Base-by-base conservation (phyloP, 2,113 vertebrate species). In the Cynopterus brachyotis region DNA sequence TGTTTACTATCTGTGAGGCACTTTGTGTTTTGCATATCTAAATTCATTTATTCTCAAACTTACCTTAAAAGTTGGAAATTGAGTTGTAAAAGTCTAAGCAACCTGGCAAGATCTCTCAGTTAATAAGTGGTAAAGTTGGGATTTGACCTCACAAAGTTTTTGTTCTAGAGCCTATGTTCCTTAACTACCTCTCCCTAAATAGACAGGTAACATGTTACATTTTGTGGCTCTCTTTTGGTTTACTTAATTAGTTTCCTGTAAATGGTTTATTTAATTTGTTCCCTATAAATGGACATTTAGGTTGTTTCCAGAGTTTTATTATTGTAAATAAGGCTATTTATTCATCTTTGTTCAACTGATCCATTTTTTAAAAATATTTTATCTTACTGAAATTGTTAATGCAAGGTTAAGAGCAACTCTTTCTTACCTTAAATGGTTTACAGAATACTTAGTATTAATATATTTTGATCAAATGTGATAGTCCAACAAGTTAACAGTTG, bases 401-500 rank as follows among this genome's bases (percentile, higher is more conserved):
- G 11, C 4, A 87, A 92, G 80, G 50, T 78, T 24, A 93, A 53
- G 57, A 96, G 72, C 87, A 83, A 10, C 72, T 94, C 6, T 73
- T 84, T 91, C 86, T 95, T 90, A 90, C 26, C 70, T 73, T 92
- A 89, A 72, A 37, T 95, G 47, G 4, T 60, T 94, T 95, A 83
- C 17, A 85, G 40, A 89, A 45, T 60, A 42, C 32, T 89, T 90
- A 64, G 16, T 78, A 59, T 93, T 83, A 89, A 86, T 72, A 35
- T 96, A 70, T 94, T 95, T 93, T 87, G 10, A 92, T 76, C 15
- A 79, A 76, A 93, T 80, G 60, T 86, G 83, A 53, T 89, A 64
- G 0, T 85, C 20, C 24, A 90, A 2, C 64, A 86, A 78, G 47
- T 76, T 76, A 86, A 53, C 79, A 87, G 22, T 84, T 93, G 47